Evolutionary conservation across 2,797 vertebrate genomes (phyloP), one percentile per base, ranked within the genome.

Genomic region (Nasua narica): DNA sequence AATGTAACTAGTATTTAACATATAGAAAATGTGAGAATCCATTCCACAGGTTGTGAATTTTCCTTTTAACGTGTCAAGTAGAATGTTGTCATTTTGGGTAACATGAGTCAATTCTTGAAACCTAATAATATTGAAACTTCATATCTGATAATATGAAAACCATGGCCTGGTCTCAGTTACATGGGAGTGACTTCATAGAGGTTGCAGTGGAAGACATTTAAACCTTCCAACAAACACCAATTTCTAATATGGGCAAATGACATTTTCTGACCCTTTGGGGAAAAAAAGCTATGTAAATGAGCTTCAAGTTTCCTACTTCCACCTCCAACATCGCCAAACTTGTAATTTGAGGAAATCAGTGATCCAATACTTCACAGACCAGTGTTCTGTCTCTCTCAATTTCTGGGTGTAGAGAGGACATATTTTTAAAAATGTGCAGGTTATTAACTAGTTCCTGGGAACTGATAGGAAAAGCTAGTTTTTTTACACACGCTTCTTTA

Each of bases 11-110:
- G 0, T 77, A 72, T 48, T 54, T 81, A 58, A 78, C 77, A 46
- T 67, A 60, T 15, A 40, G 7, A 52, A 91, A 76, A 69, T 60
- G 0, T 37, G 10, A 56, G 70, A 9, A 32, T 65, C 25, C 5
- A 19, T 65, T 85, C 21, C 52, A 58, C 84, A 95, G 32, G 72
- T 4, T 76, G 27, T 46, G 65, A 72, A 76, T 43, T 81, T 65
- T 23, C 18, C 48, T 48, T 76, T 92, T 76, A 40, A 72, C 29
- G 46, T 78, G 54, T 40, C 14, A 77, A 37, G 50, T 2, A 46
- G n/a, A 69, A 13, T 69, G 21, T 72, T 76, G 0, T 29, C 46
- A 40, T 85, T 82, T 84, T 85, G 37, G 35, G 19, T 56, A 65
- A 46, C 2, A 19, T 52, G 15, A 76, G 48, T 56, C 32, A 65